Conservation (phyloP, 1,140 invertebrate species). For the Cheumatopsyche charites region DNA sequence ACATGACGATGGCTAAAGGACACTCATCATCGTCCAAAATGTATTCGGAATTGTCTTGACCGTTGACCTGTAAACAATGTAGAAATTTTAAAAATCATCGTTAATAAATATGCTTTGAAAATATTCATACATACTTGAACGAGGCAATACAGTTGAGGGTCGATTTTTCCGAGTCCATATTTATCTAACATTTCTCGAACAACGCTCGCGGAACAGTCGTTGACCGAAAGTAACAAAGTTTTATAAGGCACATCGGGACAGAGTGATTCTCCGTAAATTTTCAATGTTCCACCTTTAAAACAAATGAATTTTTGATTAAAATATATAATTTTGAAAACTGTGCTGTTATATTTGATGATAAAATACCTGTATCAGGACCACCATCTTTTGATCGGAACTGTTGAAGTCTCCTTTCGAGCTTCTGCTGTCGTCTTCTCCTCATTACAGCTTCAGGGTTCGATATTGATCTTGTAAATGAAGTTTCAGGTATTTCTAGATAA, state of each 20-base stretch:
- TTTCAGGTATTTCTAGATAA: slow-evolving; percentile 89
- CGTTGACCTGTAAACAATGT: slow-evolving; percentile 66
- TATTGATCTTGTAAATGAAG: slow-evolving; percentile 96
- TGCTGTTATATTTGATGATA: no score
- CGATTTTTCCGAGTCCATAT: slow-evolving; percentile 89
- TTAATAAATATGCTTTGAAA: no score
- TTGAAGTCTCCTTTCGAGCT: slow-evolving; percentile 94
- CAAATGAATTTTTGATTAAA: slow-evolving; percentile 31
- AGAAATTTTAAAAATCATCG: background rate
- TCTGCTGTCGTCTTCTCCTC: slow-evolving; percentile 94
- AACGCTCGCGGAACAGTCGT: slow-evolving; percentile 89
- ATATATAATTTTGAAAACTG: no score
- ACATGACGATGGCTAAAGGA: slow-evolving; percentile 93
- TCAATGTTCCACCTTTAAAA: slow-evolving; percentile 87
- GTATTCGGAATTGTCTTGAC: slow-evolving; percentile 79
- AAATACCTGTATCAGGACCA: slow-evolving; percentile 79
- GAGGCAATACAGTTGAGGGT: slow-evolving; percentile 91
- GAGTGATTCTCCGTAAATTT: slow-evolving; percentile 97
- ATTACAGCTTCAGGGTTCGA: slow-evolving; percentile 99
- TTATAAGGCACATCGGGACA: slow-evolving; percentile 98
- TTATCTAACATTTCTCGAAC: slow-evolving; percentile 97
- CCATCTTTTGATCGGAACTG: slow-evolving; percentile 93
- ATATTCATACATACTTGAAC: slow-evolving; percentile 77
- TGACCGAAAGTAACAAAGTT: slow-evolving; percentile 91
- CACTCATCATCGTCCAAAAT: slow-evolving; percentile 97